Base-by-base conservation (phyloP, 2,888 invertebrate genomes). In the Leptopilina syphax region DNA sequence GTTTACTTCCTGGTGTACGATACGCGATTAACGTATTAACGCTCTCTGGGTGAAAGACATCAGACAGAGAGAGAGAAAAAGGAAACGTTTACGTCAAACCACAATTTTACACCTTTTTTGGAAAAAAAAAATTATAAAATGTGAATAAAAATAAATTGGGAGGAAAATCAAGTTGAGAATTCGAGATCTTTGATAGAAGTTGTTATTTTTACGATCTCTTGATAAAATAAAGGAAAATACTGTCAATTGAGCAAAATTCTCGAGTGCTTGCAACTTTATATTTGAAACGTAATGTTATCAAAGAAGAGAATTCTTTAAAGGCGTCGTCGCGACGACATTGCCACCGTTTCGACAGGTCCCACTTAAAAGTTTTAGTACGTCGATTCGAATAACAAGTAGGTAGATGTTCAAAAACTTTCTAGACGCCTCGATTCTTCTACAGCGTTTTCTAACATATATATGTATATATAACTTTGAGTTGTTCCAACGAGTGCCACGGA, bases 291-390 rank as follows among this genome's bases (percentile, higher is more conserved):
- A 70, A 54, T 70, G 27, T 27, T 24, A 24, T 4, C 13, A 70
- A 70, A 54, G 70, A 70, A 7, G 12, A 13, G 50, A 70, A 70
- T 70, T 70, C 70, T 70, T 70, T 70, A 13, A 70, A 70, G 70
- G 70, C 70, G 70, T 70, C 54, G 70, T 70, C 70, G 70, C 70
- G 70, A 70, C 70, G 70, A 70, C n/a, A 70, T 70, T 70, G 50
- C 70, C 70, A 70, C 70, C 54, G 70, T 70, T 70, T 54, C 50
- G 70, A 70, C 70, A 70, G 70, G 27, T 70, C 27, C 54, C 70
- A 70, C 70, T 70, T 70, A 70, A 70, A 70, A 70, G 70, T 70
- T 70, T 70, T 70, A 54, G 54, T 70, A 70, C 70, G 54, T 70
- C 70, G 70, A 70, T 54, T 70, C 54, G 54, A 70, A 70, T 70